A percentile compares a stretch with the other conserved stretches of the same genome.
Evolutionary conservation across 2,888 invertebrate genomes (phyloP).

Genomic region (Empis stercorea): DNA sequence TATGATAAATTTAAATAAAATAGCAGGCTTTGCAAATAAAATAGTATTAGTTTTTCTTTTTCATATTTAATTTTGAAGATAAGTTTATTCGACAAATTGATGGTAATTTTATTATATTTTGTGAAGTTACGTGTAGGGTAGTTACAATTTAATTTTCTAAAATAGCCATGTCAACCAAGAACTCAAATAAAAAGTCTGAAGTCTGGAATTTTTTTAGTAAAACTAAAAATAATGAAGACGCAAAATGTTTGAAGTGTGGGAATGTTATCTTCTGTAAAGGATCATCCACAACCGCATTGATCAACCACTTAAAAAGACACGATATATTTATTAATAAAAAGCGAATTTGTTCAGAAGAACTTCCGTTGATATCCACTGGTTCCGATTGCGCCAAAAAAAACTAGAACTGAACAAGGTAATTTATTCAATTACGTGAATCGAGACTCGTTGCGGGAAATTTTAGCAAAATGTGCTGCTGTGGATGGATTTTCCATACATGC

Average conservation of each 20-base stretch:
- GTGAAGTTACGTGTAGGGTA: not conserved
- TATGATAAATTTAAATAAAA: not conserved
- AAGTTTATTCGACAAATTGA: not conserved
- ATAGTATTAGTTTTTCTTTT: not conserved
- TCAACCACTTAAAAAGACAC: not conserved
- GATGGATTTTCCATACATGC: not conserved
- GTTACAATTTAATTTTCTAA: not conserved
- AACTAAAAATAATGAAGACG: not conserved
- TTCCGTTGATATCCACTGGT: not conserved
- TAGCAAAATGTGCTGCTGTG: constrained; percentile 1
- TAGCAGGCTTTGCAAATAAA: not conserved
- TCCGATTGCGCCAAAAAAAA: not conserved
- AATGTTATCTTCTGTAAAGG: not conserved
- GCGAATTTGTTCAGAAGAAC: not conserved
- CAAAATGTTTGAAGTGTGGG: not conserved
- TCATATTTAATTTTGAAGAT: not conserved
- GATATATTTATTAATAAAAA: not conserved
- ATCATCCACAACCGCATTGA: not conserved
- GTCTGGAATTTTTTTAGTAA: not conserved
- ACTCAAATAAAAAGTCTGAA: not conserved
- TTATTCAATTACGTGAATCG: not conserved
- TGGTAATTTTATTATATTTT: not conserved
- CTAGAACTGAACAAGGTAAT: not conserved
- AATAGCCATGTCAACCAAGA: not conserved
- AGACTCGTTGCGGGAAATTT: not conserved